Percentiles rank a stretch among this genome's conserved stretches.
Evolutionary conservation across 2,888 invertebrate genomes (phyloP).

Genomic region (Acanthosepion pharaonis): DNA sequence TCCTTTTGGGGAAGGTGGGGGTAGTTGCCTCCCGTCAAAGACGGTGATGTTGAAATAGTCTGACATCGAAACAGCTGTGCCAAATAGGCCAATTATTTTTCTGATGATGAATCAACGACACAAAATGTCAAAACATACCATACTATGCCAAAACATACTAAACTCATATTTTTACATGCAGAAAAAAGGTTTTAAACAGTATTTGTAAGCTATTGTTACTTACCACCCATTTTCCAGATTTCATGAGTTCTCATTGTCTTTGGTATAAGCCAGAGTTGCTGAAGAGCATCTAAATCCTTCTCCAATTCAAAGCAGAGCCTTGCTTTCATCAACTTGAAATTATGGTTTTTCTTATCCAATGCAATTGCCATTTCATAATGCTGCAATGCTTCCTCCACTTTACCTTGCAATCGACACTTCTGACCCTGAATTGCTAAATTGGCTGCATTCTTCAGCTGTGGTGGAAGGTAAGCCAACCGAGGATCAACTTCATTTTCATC

Average conservation of each 20-base stretch:
- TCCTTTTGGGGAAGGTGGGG: too few relatives aligned
- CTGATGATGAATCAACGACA: too few relatives aligned
- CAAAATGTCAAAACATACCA: too few relatives aligned
- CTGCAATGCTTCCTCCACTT: constrained; percentile 56
- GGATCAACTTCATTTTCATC: constrained; percentile 49
- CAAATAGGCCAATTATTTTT: too few relatives aligned
- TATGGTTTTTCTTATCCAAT: constrained; percentile 57
- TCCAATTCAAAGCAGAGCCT: constrained; percentile 58
- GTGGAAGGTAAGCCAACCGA: background rate
- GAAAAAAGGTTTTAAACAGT: too few relatives aligned
- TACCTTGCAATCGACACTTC: constrained; percentile 55
- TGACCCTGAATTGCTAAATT: constrained; percentile 58
- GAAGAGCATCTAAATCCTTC: constrained; percentile 57
- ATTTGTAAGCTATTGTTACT: constrained; percentile 40
- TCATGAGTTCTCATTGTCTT: constrained; percentile 61
- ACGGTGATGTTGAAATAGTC: too few relatives aligned
- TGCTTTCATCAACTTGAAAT: constrained; percentile 60
- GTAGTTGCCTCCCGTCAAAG: too few relatives aligned
- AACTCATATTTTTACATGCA: too few relatives aligned
- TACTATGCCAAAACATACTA: too few relatives aligned
- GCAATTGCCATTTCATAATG: constrained; percentile 54
- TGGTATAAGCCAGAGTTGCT: constrained; percentile 63
- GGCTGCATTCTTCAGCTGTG: constrained; percentile 45
- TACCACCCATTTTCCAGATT: constrained; percentile 69
- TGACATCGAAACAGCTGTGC: too few relatives aligned